A percentile compares a stretch with the other conserved stretches of the same genome.
Conservation (phyloP, 2,113 vertebrate species). For the Plotosus lineatus region DNA sequence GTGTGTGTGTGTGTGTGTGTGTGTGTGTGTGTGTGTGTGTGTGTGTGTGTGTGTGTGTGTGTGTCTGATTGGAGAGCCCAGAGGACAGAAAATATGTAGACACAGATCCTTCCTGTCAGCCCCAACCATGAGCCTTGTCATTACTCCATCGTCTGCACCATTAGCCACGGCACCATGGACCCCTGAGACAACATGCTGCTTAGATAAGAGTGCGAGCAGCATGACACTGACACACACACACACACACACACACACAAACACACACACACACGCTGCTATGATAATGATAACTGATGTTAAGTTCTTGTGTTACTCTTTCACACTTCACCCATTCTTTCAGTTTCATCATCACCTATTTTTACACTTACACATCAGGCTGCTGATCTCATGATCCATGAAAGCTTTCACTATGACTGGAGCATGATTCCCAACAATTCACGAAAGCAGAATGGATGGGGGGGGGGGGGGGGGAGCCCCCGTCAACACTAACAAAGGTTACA, state of each 20-base stretch:
- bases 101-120: background rate
- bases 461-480: too few relatives aligned
- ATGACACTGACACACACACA: background rate
- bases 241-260: background rate
- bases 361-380: background rate
- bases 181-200: slow-evolving; percentile 15
- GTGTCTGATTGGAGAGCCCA: background rate
- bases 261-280: background rate
- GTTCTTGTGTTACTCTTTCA: slow-evolving; percentile 1
- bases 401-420: too few relatives aligned
- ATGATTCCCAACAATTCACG: background rate
- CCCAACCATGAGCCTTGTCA: slow-evolving; percentile 6
- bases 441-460: too few relatives aligned
- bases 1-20: background rate
- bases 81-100: background rate
- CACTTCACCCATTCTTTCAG: background rate
- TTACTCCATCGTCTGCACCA: slow-evolving; percentile 30
- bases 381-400: background rate
- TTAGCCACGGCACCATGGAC: slow-evolving; percentile 1
- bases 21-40: background rate
- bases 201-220: slow-evolving; percentile 17
- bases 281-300: background rate
- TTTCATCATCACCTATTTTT: background rate
- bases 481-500: too few relatives aligned
- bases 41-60: background rate